A percentile compares a stretch with the other conserved stretches of the same genome.
These are phyloP conservation scores for Patiria miniata DNA, from an alignment of 35 echinoderm and acorn worm species.

Conservation along the genomic window DNA sequence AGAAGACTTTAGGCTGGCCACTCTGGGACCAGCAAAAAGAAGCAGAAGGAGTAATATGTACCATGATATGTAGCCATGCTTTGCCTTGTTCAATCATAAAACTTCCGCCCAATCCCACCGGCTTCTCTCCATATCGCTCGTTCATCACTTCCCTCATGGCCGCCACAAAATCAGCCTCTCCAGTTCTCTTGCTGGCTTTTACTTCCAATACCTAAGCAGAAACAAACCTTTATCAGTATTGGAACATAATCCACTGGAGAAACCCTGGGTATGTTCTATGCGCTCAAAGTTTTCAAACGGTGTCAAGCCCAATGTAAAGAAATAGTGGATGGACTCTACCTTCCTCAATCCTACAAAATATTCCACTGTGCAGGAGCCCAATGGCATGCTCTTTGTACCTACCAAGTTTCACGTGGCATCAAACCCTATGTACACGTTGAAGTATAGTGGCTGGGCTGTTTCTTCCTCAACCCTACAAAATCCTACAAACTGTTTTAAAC, in stretches of 20 bases:
- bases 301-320: too few relatives aligned
- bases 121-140: constrained; percentile 79
- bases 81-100: constrained; percentile 86
- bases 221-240: neutral
- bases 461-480: too few relatives aligned
- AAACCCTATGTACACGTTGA: neutral
- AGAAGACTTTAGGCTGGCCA: too few relatives aligned
- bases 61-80: constrained; percentile 95
- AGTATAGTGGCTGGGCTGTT: too few relatives aligned
- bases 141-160: constrained; percentile 61
- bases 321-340: too few relatives aligned
- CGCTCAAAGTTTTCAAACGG: neutral
- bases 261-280: neutral
- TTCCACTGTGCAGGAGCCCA: too few relatives aligned
- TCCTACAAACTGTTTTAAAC: too few relatives aligned
- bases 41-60: too few relatives aligned
- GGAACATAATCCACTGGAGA: neutral
- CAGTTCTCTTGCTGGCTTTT: constrained; percentile 62
- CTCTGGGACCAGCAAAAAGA: too few relatives aligned
- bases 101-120: constrained; percentile 70
- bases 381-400: too few relatives aligned
- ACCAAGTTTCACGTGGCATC: too few relatives aligned
- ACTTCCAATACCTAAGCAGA: constrained; percentile 79
- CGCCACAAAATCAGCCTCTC: constrained; percentile 75
- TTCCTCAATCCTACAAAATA: too few relatives aligned